Base-by-base conservation (phyloP, 2,113 vertebrate genomes). In the Leiothrix lutea region DNA sequence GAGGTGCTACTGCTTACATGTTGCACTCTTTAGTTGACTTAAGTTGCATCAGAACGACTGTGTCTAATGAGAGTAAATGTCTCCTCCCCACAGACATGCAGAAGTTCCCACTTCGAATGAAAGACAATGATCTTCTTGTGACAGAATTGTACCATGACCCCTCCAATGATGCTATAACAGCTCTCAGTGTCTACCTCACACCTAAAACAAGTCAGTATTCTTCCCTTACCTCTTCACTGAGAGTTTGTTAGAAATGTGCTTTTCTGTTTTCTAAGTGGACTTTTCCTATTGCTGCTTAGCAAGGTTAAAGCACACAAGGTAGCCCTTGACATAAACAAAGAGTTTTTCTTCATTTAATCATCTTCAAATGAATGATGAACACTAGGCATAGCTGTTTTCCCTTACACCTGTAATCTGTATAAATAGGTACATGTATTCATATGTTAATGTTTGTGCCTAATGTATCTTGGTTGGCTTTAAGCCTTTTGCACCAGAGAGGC, bases 41-140 rank as follows among this genome's bases (percentile, higher is more conserved):
- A 53, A 74, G 5, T 58, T 51, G 14, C 36, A 61, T 67, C 19
- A 62, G 40, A 95, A 62, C 10, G 83, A 28, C 47, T 48, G 18
- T 61, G 12, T 61, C 31, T 92, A 31, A 71, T 77, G 45, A 88
- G n/a, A 69, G 21, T 38, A 82, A 64, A 77, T 26, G 9, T 70
- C 19, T 94, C 56, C 71, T 86, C 9, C 54, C 89, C 79, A 78
- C 95, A 99, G 99, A 99, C 95, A 99, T 99, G 99, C 99, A 99
- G 96, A 99, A 99, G 97, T 99, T 99, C 93, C 99, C 99, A 8
- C 92, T 99, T 90, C 98, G 99, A 92, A 99, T 99, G 99, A 99
- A 99, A 89, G 99, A 99, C 92, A 99, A 99, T 17, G 99, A 99
- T 69, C 99, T 99, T 83, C 98, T 99, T 29, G 99, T 99, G 77